Percentiles rank a stretch among this genome's conserved stretches.
Conservation (phyloP, 2,113 vertebrate species). For the Aegotheles bennettii region DNA sequence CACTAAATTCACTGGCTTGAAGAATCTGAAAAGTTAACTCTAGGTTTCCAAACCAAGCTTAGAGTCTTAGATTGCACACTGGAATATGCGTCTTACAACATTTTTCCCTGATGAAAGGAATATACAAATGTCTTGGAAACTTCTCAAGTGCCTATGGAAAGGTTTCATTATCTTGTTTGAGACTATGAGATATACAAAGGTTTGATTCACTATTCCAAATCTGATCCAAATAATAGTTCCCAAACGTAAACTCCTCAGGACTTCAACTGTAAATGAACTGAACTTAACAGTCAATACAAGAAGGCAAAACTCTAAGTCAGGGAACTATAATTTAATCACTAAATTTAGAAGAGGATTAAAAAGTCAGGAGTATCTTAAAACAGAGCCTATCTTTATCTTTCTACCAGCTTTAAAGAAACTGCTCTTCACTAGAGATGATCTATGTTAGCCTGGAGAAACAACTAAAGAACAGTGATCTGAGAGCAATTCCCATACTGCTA, state of each 20-base stretch:
- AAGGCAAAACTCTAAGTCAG: neutral
- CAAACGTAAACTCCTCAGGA: neutral
- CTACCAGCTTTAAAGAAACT: neutral
- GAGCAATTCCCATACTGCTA: neutral
- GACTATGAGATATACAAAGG: neutral
- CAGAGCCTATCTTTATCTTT: neutral
- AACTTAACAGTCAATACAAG: neutral
- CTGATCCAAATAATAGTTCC: neutral
- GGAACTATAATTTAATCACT: neutral
- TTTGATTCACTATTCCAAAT: neutral
- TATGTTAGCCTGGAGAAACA: neutral
- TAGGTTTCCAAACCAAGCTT: neutral
- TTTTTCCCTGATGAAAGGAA: neutral
- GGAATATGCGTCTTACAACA: neutral
- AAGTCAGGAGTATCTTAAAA: neutral
- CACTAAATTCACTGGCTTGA: neutral
- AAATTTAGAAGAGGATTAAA: neutral
- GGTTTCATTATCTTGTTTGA: neutral
- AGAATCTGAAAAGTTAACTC: neutral
- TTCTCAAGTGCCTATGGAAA: neutral
- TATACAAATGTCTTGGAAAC: neutral
- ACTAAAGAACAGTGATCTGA: neutral
- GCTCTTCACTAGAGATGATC: neutral
- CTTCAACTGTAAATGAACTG: neutral
- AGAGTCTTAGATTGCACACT: neutral